These are phyloP conservation scores for Sprattus sprattus DNA, from an alignment of 2,113 vertebrate genomes.

Conservation along the genomic window DNA sequence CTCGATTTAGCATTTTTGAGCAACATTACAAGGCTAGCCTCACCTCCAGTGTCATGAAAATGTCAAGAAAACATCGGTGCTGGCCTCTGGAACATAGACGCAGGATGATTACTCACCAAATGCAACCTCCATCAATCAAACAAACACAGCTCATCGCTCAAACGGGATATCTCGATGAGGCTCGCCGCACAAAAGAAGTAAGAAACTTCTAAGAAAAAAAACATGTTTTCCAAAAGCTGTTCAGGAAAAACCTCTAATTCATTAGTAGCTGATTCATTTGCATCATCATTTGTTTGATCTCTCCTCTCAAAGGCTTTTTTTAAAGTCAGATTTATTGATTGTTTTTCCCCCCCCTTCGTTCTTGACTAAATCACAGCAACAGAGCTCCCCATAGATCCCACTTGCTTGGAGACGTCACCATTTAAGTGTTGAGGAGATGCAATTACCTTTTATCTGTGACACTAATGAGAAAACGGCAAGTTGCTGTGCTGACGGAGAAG, in stretches of 20 bases:
- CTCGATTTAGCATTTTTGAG: constrained; percentile 20
- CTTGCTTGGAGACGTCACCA: constrained; percentile 7
- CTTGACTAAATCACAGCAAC: neutral
- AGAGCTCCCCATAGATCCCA: constrained; percentile 3
- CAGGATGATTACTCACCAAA: neutral
- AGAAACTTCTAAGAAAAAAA: neutral
- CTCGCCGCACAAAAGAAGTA: neutral
- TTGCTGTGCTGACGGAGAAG: neutral
- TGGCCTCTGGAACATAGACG: neutral
- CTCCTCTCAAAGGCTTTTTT: constrained; percentile 8
- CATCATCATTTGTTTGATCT: neutral
- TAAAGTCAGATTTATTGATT: neutral
- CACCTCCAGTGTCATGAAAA: constrained; percentile 31
- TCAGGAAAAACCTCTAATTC: neutral
- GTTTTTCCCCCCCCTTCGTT: neutral
- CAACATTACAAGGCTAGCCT: neutral
- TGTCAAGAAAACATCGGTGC: constrained; percentile 17
- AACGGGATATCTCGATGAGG: neutral
- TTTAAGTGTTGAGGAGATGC: constrained; percentile 14
- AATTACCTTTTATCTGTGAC: constrained; percentile 31
- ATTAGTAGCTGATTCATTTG: neutral
- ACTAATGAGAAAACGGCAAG: constrained; percentile 48
- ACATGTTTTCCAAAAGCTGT: neutral
- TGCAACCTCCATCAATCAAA: neutral
- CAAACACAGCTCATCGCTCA: neutral